Base-by-base conservation (phyloP, 2,113 vertebrate genomes). In the Datnioides undecimradiatus region DNA sequence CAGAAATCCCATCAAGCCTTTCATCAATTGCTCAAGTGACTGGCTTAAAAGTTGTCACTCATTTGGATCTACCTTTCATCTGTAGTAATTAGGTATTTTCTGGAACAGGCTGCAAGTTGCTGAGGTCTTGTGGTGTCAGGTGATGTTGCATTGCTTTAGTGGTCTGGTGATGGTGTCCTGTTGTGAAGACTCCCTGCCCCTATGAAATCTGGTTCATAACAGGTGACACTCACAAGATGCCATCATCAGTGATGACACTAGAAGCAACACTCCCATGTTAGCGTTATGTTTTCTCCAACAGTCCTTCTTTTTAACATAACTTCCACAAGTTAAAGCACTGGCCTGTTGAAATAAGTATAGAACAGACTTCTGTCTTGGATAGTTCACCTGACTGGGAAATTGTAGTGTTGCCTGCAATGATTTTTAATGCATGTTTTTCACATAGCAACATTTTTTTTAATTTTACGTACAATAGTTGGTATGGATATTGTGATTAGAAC, bases 131-230 rank as follows among this genome's bases (percentile, higher is more conserved):
- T 62, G 51, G 59, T 67, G 65, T 88, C 48, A 48, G 69, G 64
- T 79, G 85, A 72, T 63, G 25, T 19, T 62, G 10, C 5, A 29
- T 52, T 69, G 43, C 80, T 52, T 21, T 25, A 27, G 21, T 58
- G 8, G 54, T 69, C 27, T 64, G 19, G 46, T 58, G n/a, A 62
- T 41, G 14, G 7, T 34, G 34, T 59, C 45, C 25, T 45, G 11
- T 48, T 38, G 38, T 59, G 45, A 36, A 31, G 49, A 38, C 43
- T 58, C 31, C 38, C 40, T n/a, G n/a, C n/a, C 40, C 49, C 34
- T 55, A 8, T 54, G 58, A 77, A 29, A 8, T 14, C 23, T 60
- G 17, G 4, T 21, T 68, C 38, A 25, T 41, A 67, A 25, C 51
- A 68, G 70, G 33, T 54, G 54, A 78, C 51, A 21, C 25, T 1